phyloP scores from a whole-genome alignment of 2,888 invertebrate species.

The Nephrotoma appendiculata region DNA sequence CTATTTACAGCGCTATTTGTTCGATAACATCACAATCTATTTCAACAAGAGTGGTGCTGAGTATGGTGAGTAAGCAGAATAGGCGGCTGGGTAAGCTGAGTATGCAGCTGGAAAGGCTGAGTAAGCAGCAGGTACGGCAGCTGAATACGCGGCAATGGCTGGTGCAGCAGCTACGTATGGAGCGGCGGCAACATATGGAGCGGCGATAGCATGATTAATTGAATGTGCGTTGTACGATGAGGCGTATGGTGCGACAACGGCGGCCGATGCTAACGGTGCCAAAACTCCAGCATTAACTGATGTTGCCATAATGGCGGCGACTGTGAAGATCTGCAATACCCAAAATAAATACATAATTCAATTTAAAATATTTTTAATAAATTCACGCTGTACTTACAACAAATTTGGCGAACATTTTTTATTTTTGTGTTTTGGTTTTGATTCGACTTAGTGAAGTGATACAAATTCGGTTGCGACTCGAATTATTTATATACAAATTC shows the following conservation, averaged over 20 bases:
- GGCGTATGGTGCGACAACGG: conserved; percentile 54
- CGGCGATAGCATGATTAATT: conserved; percentile 59
- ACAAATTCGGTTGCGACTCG: neutral
- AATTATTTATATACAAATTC: neutral
- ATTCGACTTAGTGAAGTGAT: neutral
- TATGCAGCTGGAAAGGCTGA: neutral
- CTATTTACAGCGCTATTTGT: neutral
- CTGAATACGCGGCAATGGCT: conserved; percentile 20
- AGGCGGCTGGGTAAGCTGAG: conserved; percentile 16
- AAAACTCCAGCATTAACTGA: conserved; percentile 25
- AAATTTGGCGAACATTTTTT: neutral
- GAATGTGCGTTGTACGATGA: conserved; percentile 61
- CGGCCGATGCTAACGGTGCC: conserved; percentile 25
- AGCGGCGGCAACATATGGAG: conserved; percentile 31
- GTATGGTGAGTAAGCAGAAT: neutral
- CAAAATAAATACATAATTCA: neutral
- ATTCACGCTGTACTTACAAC: neutral
- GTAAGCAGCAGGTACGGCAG: conserved; percentile 14
- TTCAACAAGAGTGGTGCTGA: neutral
- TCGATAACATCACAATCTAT: neutral
- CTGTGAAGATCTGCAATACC: neutral
- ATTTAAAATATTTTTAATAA: neutral
- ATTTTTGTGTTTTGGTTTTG: neutral
- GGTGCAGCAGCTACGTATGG: conserved; percentile 26
- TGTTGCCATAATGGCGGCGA: conserved; percentile 1